phyloP scores from a whole-genome alignment of 2,888 invertebrate species.

The Oxycera nigricornis region DNA sequence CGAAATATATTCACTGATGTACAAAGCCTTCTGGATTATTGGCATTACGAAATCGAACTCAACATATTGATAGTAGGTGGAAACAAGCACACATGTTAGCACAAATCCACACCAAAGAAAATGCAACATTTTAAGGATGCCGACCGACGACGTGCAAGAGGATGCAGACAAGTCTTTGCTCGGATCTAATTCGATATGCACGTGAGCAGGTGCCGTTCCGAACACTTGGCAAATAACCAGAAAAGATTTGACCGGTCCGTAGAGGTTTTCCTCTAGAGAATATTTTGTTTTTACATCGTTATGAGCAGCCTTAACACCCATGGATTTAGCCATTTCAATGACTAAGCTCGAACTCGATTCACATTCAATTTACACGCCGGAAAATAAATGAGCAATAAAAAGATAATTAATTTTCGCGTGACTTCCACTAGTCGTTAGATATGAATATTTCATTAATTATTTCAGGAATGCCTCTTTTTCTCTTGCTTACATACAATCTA shows the following conservation, averaged over 20 bases:
- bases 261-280: conserved; percentile 2
- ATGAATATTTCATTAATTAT: neutral
- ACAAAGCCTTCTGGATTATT: conserved; percentile 30
- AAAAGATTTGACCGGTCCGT: conserved; percentile 3
- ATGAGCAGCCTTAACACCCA: neutral
- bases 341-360: neutral
- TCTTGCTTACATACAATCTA: too few species aligned
- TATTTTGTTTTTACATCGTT: neutral
- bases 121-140: conserved; percentile 1
- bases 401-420: conserved; percentile 2
- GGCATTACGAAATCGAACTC: conserved; percentile 35
- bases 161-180: neutral
- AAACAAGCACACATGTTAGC: neutral
- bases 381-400: neutral
- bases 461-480: too few species aligned
- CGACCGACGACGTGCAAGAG: neutral
- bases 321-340: conserved; percentile 16
- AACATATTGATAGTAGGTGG: conserved; percentile 36
- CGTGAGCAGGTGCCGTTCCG: conserved; percentile 21
- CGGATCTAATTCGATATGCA: conserved; percentile 16
- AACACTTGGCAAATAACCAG: conserved; percentile 28
- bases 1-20: conserved; percentile 40
- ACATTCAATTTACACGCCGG: neutral
- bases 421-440: neutral
- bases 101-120: conserved; percentile 29